Percentiles rank a stretch among this genome's conserved stretches.
Conservation (phyloP, 2,888 invertebrate species). For the Aphelenchoides bicaudatus region DNA sequence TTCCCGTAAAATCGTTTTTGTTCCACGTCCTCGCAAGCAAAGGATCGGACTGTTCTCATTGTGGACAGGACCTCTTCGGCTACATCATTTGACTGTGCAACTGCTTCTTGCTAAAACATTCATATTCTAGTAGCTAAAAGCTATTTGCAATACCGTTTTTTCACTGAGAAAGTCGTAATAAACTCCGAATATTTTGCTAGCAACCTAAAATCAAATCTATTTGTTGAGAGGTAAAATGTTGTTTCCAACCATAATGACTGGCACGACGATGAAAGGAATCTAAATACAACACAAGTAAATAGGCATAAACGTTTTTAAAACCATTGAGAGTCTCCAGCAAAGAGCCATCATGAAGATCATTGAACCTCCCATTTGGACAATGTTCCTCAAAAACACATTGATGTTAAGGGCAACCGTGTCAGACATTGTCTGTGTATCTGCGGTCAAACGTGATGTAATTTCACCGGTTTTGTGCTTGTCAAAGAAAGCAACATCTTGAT, state of each 20-base stretch:
- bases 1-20: conserved; percentile 48
- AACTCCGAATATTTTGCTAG: conserved; percentile 63
- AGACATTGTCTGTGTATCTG: conserved; percentile 63
- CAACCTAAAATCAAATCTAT: too few species aligned
- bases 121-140: too few species aligned
- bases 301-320: too few species aligned
- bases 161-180: conserved; percentile 62
- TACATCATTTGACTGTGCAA: conserved; percentile 62
- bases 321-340: conserved; percentile 62
- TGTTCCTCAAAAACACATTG: conserved; percentile 57
- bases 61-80: conserved; percentile 62
- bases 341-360: conserved; percentile 63
- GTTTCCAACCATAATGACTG: conserved; percentile 61
- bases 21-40: conserved; percentile 63
- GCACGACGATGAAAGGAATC: conserved; percentile 63
- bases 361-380: conserved; percentile 62
- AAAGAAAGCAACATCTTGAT: conserved; percentile 62
- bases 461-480: conserved; percentile 62
- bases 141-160: neutral
- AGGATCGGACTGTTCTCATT: conserved; percentile 62
- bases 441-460: conserved; percentile 62
- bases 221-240: too few species aligned
- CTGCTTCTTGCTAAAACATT: conserved; percentile 62
- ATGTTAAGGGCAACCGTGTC: conserved; percentile 62
- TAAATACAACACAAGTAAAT: too few species aligned